Base-by-base conservation (phyloP, 2,797 vertebrate genomes). In the Poecilia wingei region DNA sequence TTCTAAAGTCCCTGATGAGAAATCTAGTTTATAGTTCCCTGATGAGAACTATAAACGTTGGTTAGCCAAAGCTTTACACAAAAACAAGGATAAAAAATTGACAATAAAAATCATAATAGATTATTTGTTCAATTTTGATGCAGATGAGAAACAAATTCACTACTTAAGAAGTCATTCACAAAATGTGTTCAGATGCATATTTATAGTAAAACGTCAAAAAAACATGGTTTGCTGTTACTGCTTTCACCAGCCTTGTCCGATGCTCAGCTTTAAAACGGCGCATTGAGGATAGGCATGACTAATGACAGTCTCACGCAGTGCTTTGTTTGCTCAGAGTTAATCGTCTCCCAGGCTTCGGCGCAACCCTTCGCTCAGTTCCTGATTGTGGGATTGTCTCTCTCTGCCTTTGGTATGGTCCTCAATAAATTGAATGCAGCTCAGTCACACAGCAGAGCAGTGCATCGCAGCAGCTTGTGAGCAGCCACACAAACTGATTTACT, bases 261-360 rank as follows among this genome's bases (percentile, higher is more conserved):
- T 69, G 1, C 22, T 13, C 66, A 69, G 13, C 39, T 69, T 69
- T 69, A n/a, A 69, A 43, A 13, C 2, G 7, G 22, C 43, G 39
- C 66, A n/a, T 69, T 69, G 66, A 13, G 41, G 41, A 43, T 14
- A n/a, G 66, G 39, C 66, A 69, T 69, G 66, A 69, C 66, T 69
- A 69, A 69, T 69, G 66, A 69, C 66, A 13, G 66, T 68, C 66
- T 68, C 66, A 68, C 12, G 66, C 66, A 43, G 66, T n/a, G 66
- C 75, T 77, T 77, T 77, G 47, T 69, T 36, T 53, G 13, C 36
- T 77, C 46, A 49, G 68, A 68, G 75, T 69, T 69, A 69, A 69
- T 69, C 12, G 66, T 69, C 64, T 68, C 46, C 33, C 31, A 53
- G 75, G 74, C 57, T 47, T 36, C 22, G 18, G 46, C 9, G 46